Evolutionary conservation across 1,140 invertebrate species (phyloP), one percentile per base, ranked within the genome.

Genomic region (Ceratoteleas bidentatus): DNA sequence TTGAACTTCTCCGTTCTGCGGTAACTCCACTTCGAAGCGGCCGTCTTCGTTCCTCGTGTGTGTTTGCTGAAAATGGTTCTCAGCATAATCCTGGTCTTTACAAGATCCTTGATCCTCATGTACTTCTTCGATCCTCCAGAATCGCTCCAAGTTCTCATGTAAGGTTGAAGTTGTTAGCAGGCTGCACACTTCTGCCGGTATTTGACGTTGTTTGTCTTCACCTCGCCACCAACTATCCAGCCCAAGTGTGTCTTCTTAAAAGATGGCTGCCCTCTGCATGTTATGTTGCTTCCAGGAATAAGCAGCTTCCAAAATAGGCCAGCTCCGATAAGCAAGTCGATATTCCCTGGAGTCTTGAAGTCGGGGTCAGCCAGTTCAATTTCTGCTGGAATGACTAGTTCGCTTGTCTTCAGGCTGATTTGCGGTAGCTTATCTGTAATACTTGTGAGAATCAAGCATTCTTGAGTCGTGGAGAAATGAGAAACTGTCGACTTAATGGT

Each of bases 311-410:
- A 83, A 64, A 74, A 83, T n/a, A 80, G 15, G 14, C 66, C 70
- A 8, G 66, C 76, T 7, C 76, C 81, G 7, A 84, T 56, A 4
- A 84, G 52, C 52, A 84, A n/a, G 15, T 84, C 83, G 2, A 84
- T 72, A 6, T 36, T 15, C 32, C 66, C 66, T 24, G 66, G 43
- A 24, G n/a, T 32, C 13, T 69, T 15, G 5, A 69, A 69, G 3
- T 10, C 47, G 0, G 64, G 64, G 13, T 68, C 64, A 6, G 64
- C 65, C 6, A 69, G 16, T 7, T 58, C 40, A 9, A 69, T 58
- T 9, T n/a, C 65, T 24, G 36, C 10, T 2, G 45, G 54, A n/a
- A 68, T 47, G 4, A 47, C 16, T n/a, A 65, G 38, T 40, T 33
- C 3, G 11, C 11, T 40, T 69, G 36, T 36, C 11, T 14, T 36